These are phyloP conservation scores for Amphipyra berbera DNA, from an alignment of 2,888 invertebrate species.

Conservation along the genomic window DNA sequence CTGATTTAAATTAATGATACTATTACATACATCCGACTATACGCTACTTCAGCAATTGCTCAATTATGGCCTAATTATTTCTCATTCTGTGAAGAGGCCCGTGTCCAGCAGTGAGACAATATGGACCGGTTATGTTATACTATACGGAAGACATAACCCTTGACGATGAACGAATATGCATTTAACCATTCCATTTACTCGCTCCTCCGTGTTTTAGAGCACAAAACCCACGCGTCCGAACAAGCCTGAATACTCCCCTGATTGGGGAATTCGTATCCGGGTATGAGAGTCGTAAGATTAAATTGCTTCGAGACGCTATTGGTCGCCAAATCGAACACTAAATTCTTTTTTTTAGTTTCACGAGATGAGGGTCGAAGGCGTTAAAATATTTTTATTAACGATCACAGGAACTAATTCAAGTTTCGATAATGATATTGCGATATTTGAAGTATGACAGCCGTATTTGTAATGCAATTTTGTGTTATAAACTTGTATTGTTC, in stretches of 20 bases:
- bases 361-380: slow-evolving; percentile 31
- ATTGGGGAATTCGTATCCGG: slow-evolving; percentile 70
- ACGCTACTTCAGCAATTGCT: too few species aligned
- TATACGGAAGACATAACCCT: too few species aligned
- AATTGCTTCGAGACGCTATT: slow-evolving; percentile 44
- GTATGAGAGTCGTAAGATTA: slow-evolving; percentile 53
- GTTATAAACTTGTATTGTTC: slow-evolving; percentile 19
- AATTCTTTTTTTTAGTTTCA: slow-evolving; percentile 27
- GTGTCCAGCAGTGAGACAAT: too few species aligned
- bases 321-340: slow-evolving; percentile 41
- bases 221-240: slow-evolving; percentile 63
- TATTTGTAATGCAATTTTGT: slow-evolving; percentile 1
- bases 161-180: too few species aligned
- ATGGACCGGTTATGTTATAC: too few species aligned
- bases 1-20: too few species aligned
- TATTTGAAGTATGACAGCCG: too few species aligned
- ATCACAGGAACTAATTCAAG: slow-evolving; percentile 26
- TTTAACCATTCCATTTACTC: slow-evolving; percentile 13
- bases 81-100: too few species aligned
- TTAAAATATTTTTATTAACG: slow-evolving; percentile 41
- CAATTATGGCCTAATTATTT: too few species aligned
- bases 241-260: slow-evolving; percentile 61
- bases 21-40: too few species aligned
- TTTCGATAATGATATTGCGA: slow-evolving; percentile 16
- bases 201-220: slow-evolving; percentile 51